These are phyloP conservation scores for Tetragonula clypearis DNA, from an alignment of 1,140 invertebrate genomes.

Conservation along the genomic window DNA sequence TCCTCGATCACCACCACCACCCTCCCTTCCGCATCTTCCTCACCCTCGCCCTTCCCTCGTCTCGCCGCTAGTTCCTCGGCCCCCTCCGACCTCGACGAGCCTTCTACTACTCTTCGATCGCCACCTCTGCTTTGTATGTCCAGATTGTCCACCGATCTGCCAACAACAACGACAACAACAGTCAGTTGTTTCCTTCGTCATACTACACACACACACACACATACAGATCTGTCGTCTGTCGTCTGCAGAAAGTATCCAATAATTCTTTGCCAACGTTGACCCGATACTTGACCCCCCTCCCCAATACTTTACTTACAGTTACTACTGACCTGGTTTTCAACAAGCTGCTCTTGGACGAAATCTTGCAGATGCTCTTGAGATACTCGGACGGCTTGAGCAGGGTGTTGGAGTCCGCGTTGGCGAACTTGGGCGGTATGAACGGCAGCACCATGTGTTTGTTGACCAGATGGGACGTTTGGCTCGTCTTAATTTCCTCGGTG, in stretches of 20 bases:
- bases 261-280: too few species aligned
- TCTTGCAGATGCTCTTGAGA: slow-evolving; percentile 89
- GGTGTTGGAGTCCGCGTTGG: slow-evolving; percentile 87
- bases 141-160: slow-evolving; percentile 80
- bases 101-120: slow-evolving; percentile 6
- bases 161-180: neutral
- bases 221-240: too few species aligned
- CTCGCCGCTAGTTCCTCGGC: slow-evolving; percentile 36
- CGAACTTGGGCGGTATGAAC: slow-evolving; percentile 94
- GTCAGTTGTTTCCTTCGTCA: too few species aligned
- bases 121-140: slow-evolving; percentile 73
- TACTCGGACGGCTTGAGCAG: slow-evolving; percentile 96
- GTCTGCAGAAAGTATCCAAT: too few species aligned
- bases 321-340: slow-evolving; percentile 78
- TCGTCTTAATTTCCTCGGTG: slow-evolving; percentile 75
- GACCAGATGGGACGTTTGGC: slow-evolving; percentile 83
- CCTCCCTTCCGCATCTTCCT: slow-evolving; percentile 56
- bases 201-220: too few species aligned
- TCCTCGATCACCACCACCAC: slow-evolving; percentile 61
- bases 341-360: slow-evolving; percentile 72
- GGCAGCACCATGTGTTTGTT: slow-evolving; percentile 92
- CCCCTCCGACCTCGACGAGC: slow-evolving; percentile 6
- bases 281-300: too few species aligned
- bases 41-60: neutral
- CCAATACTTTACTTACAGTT: too few species aligned